Percentiles rank a stretch among this genome's conserved stretches.
Conservation (phyloP, 1,140 invertebrate genomes). For the Platorchestia sp. region DNA sequence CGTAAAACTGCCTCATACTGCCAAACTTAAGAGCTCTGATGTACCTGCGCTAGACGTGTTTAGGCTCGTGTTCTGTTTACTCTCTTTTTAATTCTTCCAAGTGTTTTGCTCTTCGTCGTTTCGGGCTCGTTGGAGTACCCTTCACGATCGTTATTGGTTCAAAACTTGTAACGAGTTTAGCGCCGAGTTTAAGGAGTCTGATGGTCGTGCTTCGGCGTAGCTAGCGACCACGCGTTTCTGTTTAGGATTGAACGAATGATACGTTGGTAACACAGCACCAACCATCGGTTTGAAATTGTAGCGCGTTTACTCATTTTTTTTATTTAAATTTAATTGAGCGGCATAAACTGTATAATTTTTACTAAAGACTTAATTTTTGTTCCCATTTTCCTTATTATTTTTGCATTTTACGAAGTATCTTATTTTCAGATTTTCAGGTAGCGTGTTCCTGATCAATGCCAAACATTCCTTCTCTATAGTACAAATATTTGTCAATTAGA, state of each 20-base stretch:
- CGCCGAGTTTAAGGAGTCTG: background rate
- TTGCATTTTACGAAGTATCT: background rate
- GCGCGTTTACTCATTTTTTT: background rate
- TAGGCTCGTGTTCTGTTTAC: background rate
- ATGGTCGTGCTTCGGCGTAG: background rate
- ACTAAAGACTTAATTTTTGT: background rate
- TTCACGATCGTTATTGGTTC: background rate
- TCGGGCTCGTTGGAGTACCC: background rate
- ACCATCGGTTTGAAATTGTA: background rate
- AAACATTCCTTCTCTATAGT: background rate
- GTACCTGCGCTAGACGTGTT: background rate
- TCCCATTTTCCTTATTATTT: background rate
- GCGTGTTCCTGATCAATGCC: background rate
- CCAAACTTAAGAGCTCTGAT: background rate
- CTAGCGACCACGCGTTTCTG: background rate
- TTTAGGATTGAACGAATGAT: background rate
- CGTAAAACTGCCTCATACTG: background rate
- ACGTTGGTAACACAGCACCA: too few species aligned
- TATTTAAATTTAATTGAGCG: background rate
- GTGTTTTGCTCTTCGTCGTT: background rate
- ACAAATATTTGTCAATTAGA: constrained; percentile 10
- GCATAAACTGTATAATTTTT: background rate
- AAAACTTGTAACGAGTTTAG: background rate
- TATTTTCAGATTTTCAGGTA: constrained; percentile 10
- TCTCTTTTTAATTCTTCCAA: background rate